Base-by-base conservation (phyloP, 2,888 invertebrate species). In the Conus canariensis region DNA sequence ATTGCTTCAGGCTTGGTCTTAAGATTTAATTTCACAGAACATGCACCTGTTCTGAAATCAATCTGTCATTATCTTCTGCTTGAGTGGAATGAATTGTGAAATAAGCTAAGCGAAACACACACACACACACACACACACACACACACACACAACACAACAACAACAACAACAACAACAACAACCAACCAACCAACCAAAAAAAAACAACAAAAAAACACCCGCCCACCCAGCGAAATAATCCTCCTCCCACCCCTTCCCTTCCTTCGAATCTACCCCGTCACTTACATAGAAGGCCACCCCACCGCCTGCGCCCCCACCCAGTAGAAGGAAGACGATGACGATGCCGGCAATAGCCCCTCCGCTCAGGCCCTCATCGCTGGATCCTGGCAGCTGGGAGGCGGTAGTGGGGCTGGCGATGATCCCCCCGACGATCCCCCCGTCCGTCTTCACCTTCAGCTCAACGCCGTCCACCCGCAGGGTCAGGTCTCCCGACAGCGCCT, bases 401-500 rank as follows among this genome's bases (percentile, higher is more conserved):
- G 88, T 60, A 64, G 80, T 82, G 80, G 80, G 9, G 60, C 9
- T 16, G 60, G 74, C 10, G 14, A 2, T 19, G n/a, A 88, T 12
- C 10, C 80, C 45, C 16, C 45, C 10, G 14, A 2, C 9, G n/a
- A 88, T 12, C 10, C 80, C 45, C 16, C 45, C 74, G 8, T 8
- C 60, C 30, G 25, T 5, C 16, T n/a, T 59, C 22, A 82, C 80
- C 80, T 60, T 86, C 86, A 86, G 86, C 86, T 22, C 67, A 6
- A 64, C 12, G 67, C 77, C 64, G 45, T 88, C 64, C 60, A 88
- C 80, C 19, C 64, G 80, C 45, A 88, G 80, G 59, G 59, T 82
- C 30, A 88, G 59, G 25, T 60, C 80, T 8, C 88, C 88, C n/a
- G 80, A 80, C 12, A 59, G 30, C 10, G 88, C 88, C 88, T 88